Evolutionary conservation across 2,113 vertebrate genomes (phyloP), one percentile per base, ranked within the genome.

Genomic region (Anolis carolinensis): DNA sequence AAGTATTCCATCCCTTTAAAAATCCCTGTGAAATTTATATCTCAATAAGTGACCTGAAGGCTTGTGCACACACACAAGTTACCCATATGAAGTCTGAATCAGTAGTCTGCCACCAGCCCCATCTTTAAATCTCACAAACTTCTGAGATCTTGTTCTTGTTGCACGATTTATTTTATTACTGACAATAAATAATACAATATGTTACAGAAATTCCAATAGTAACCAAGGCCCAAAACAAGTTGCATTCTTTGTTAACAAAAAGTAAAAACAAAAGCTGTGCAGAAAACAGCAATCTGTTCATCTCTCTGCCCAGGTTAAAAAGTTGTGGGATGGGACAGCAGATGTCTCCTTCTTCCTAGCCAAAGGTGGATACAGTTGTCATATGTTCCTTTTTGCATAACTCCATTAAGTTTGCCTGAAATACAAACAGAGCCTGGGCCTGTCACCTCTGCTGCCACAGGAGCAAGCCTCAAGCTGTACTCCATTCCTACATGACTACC

Each of bases 161-260:
- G 16, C 52, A 27, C 48, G 50, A 4, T 1, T 3, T 72, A 87
- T 63, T 77, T 72, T 90, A 30, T 82, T 81, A 94, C 93, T 94
- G 0, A 76, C 88, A 95, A 95, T 94, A 95, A 95, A 95, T 95
- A 95, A 91, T 30, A 59, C 5, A 65, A 67, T 91, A 88, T 91
- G 85, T 88, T 91, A 94, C 86, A 95, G 87, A 90, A 88, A 76
- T 32, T 55, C 87, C 63, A 23, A 87, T 67, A 81, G 27, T 27
- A 65, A 79, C 81, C 91, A 48, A 88, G 83, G 81, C 52, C 16
- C n/a, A 8, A 36, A 70, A 78, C 65, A 82, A 81, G 48, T 79
- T 78, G 62, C 0, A 0, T 89, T 89, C 81, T 72, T 89, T 77
- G 48, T 77, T 79, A 76, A 78, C 81, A 78, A 5, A 0, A 20